Conservation (phyloP, 2,888 invertebrate genomes). For the Phragmatobia fuliginosa region DNA sequence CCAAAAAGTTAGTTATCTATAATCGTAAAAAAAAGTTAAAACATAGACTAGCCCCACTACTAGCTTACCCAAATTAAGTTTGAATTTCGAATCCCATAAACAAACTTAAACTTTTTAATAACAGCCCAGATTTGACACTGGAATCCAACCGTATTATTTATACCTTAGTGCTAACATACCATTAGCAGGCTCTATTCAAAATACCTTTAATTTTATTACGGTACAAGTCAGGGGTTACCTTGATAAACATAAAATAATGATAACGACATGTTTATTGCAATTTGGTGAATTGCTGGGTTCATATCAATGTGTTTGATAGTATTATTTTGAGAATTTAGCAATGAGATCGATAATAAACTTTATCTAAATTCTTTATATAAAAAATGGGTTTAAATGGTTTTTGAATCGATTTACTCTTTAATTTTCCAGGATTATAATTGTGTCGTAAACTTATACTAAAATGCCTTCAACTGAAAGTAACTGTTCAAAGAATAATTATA, state of each 20-base stretch:
- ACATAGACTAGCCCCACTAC: background rate
- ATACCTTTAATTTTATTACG: conserved; percentile 39
- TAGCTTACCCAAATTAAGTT: background rate
- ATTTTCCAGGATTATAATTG: no score
- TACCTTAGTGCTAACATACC: background rate
- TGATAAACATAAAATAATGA: conserved; percentile 30
- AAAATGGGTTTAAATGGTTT: no score
- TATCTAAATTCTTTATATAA: no score
- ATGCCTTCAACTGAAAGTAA: no score
- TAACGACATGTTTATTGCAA: conserved; percentile 25
- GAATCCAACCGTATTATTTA: background rate
- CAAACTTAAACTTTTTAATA: background rate
- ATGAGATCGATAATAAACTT: background rate
- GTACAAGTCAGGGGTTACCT: conserved; percentile 36
- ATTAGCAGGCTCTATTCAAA: conserved; percentile 27
- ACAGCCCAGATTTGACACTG: background rate
- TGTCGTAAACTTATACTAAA: no score
- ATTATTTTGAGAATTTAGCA: background rate
- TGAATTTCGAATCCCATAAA: background rate
- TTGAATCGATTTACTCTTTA: no score
- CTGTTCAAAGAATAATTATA: no score
- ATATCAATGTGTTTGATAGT: background rate
- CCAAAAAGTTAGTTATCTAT: no score
- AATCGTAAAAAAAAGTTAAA: no score
- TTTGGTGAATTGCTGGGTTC: background rate